phyloP scores from a whole-genome alignment of 2,113 vertebrate genomes.

The Cyanocitta stelleri region DNA sequence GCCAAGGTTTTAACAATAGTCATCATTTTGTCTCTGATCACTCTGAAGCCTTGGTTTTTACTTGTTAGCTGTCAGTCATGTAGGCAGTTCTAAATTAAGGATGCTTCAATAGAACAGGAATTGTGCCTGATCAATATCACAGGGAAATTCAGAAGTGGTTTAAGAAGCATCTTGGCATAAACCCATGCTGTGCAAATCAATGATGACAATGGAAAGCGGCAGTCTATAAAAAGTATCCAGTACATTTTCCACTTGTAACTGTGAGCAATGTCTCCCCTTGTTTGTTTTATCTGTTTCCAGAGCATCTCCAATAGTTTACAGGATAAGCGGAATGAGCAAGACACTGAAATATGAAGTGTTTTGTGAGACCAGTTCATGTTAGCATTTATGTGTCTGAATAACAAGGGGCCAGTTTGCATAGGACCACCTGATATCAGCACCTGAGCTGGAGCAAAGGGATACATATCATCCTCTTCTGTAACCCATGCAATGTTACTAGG shows the following conservation, averaged over 20 bases:
- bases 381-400: neutral
- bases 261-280: neutral
- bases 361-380: neutral
- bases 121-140: neutral
- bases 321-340: neutral
- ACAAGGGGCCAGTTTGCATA: neutral
- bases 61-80: neutral
- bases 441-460: neutral
- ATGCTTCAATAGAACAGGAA: neutral
- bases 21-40: neutral
- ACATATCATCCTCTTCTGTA: neutral
- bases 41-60: neutral
- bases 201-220: neutral
- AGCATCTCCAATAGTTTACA: neutral
- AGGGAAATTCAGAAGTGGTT: neutral
- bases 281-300: neutral
- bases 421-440: neutral
- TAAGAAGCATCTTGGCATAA: neutral
- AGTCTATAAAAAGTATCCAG: neutral
- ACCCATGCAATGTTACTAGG: neutral
- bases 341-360: neutral
- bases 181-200: neutral
- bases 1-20: neutral
- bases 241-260: neutral
- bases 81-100: neutral